Conservation (phyloP, 2,113 vertebrate species). For the Silurus asotus region DNA sequence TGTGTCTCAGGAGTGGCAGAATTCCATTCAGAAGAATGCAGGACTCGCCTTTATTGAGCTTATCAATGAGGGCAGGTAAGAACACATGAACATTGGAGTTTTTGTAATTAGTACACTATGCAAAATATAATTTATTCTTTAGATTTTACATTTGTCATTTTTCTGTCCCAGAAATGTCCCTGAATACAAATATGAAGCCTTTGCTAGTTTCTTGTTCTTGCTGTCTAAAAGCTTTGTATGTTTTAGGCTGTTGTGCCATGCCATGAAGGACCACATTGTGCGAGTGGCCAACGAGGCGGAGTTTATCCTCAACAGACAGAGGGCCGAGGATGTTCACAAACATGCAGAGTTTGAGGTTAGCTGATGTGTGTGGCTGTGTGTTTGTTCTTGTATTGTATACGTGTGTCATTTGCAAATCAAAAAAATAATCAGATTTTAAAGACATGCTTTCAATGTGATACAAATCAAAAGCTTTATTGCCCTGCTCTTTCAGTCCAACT, state of each 20-base stretch:
- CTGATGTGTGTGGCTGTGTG: not conserved
- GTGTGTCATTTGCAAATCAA: not conserved
- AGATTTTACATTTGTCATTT: not conserved
- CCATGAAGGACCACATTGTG: slow-evolving; percentile 99
- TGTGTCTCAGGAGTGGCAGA: slow-evolving; percentile 94
- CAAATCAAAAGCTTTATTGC: not conserved
- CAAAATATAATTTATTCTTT: not conserved
- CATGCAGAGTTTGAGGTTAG: slow-evolving; percentile 98
- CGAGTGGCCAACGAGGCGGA: slow-evolving; percentile 98
- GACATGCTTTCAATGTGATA: not conserved
- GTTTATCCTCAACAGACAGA: slow-evolving; percentile 96
- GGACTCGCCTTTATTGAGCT: slow-evolving; percentile 98
- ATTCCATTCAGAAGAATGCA: slow-evolving; percentile 99
- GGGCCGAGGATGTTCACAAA: slow-evolving; percentile 97
- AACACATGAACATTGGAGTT: not conserved
- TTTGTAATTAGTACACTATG: not conserved
- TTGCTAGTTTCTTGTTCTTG: not conserved
- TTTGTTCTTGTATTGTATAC: not conserved
- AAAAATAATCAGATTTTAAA: not conserved
- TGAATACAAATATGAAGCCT: not conserved
- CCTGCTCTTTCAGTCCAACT: slow-evolving; percentile 81
- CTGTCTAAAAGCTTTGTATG: not conserved
- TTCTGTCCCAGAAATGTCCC: not conserved
- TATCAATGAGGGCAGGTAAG: slow-evolving; percentile 98
- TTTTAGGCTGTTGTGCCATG: slow-evolving; percentile 90